Conservation (phyloP, 2,888 invertebrate genomes). For the Sthenelais limicola region DNA sequence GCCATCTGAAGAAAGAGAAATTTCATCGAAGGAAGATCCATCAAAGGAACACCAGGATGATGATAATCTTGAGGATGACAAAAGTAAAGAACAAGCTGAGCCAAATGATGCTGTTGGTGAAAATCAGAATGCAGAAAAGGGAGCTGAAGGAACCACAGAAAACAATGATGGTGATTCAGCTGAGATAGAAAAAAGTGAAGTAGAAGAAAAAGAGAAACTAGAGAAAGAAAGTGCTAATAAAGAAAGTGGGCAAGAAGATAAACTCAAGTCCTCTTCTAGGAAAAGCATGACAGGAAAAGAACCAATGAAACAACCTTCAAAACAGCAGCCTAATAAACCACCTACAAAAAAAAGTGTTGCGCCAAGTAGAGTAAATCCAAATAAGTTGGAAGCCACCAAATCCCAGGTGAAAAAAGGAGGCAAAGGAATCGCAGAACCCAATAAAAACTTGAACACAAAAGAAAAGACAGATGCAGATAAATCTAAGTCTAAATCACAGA, state of each 20-base stretch:
- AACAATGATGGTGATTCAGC: not conserved
- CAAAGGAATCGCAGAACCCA: not conserved
- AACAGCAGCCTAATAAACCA: no score
- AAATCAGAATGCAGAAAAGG: slow-evolving; percentile 1
- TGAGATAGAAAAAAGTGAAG: not conserved
- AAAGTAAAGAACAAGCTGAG: slow-evolving; percentile 10
- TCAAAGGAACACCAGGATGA: no score
- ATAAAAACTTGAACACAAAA: not conserved
- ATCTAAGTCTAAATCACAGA: no score
- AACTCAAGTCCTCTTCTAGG: not conserved
- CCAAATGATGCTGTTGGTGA: slow-evolving; percentile 4
- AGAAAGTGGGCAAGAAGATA: not conserved
- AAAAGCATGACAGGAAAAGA: not conserved
- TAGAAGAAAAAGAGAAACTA: not conserved
- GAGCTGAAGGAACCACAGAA: not conserved
- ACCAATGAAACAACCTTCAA: not conserved
- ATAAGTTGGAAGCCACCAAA: not conserved
- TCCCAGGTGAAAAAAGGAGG: not conserved
- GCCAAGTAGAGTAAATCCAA: not conserved
- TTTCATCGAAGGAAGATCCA: no score
- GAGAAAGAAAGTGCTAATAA: not conserved
- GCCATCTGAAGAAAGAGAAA: no score
- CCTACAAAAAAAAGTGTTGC: not conserved
- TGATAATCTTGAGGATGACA: not conserved
- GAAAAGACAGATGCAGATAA: not conserved